These are phyloP conservation scores for Drosophila algonquin DNA, from an alignment of 2,888 invertebrate species.

Conservation along the genomic window DNA sequence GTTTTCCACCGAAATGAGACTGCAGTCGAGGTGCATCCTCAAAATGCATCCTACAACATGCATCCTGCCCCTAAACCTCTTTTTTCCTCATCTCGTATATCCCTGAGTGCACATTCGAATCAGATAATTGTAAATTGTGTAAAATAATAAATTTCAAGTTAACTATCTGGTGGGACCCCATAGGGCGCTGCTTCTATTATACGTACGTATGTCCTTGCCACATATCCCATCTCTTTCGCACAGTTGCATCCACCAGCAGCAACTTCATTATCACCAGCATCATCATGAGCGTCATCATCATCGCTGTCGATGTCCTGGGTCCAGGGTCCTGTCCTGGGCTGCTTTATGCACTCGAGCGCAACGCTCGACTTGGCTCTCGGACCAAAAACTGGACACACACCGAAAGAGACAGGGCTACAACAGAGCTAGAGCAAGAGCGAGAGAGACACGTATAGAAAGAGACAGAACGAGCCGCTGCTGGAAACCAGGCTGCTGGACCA, in stretches of 20 bases:
- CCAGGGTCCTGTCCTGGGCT: constrained; percentile 24
- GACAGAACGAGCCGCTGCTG: constrained; percentile 41
- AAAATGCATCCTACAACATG: constrained; percentile 13
- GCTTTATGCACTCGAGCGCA: constrained; percentile 37
- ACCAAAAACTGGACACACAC: constrained; percentile 34
- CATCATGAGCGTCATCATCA: constrained; percentile 10
- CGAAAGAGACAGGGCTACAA: constrained; percentile 25
- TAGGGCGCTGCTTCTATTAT: constrained; percentile 63
- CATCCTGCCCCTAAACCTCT: not conserved
- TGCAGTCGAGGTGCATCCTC: constrained; percentile 35
- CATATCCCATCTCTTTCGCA: constrained; percentile 10
- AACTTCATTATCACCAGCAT: constrained; percentile 12
- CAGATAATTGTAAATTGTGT: constrained; percentile 79
- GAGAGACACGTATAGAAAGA: no score
- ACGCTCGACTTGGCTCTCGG: constrained; percentile 38
- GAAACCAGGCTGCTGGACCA: constrained; percentile 40
- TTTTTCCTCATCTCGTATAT: not conserved
- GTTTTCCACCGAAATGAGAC: constrained; percentile 54
- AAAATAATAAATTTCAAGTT: constrained; percentile 79
- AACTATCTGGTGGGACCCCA: constrained; percentile 75
- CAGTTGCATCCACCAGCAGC: constrained; percentile 24
- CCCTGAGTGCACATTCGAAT: constrained; percentile 70
- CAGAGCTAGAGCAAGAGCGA: no score
- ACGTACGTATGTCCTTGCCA: constrained; percentile 24
- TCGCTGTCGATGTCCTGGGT: constrained; percentile 20